A percentile compares a stretch with the other conserved stretches of the same genome.
These are phyloP conservation scores for Xiphophorus birchmanni DNA, from an alignment of 2,797 vertebrate genomes.

Conservation along the genomic window DNA sequence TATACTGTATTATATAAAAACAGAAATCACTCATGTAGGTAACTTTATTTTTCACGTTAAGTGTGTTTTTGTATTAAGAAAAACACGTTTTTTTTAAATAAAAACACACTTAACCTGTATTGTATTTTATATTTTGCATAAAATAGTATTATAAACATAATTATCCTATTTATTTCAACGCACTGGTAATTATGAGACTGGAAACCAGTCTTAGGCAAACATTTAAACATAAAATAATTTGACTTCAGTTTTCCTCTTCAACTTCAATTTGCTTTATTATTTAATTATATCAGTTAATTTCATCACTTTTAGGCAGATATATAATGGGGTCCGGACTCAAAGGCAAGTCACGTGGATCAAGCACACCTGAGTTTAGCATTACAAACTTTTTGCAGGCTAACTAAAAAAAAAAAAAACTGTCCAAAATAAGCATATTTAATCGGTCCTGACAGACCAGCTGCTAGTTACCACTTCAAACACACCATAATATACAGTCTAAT, in stretches of 20 bases:
- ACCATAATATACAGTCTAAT: neutral
- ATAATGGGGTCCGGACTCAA: neutral
- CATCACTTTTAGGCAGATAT: too few relatives aligned
- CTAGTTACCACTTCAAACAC: slow-evolving; percentile 14
- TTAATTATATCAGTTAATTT: neutral
- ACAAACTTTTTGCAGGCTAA: slow-evolving; percentile 20
- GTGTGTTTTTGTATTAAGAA: neutral
- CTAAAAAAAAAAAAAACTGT: neutral
- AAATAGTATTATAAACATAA: neutral
- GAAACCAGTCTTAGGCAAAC: neutral
- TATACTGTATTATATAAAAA: neutral
- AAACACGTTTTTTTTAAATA: too few relatives aligned
- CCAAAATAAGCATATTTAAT: neutral
- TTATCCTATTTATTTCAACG: neutral
- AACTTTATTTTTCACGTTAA: neutral
- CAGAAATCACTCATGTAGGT: neutral
- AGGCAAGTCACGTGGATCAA: neutral
- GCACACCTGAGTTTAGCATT: slow-evolving; percentile 38
- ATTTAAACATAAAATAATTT: neutral
- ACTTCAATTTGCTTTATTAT: neutral
- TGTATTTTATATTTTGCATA: neutral
- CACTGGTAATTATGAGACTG: neutral
- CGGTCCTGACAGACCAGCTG: neutral
- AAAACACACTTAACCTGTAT: too few relatives aligned
- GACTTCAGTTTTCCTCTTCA: neutral